Evolutionary conservation across 30 jellyfish, hydroid and myxozoan genomes (phyloP).

Genomic region (Mastigias papua): DNA sequence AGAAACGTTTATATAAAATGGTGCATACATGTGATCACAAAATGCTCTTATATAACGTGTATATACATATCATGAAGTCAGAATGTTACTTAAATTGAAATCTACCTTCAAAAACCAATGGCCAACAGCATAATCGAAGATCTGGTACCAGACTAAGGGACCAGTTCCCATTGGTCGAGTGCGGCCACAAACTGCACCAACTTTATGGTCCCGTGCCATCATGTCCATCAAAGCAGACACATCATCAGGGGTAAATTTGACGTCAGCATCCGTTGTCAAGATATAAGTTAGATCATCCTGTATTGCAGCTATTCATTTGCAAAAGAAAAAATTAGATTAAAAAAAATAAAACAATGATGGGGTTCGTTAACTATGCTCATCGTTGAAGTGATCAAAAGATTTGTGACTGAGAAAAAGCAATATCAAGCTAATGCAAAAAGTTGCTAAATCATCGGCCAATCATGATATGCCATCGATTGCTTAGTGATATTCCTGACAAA

Average conservation of each 20-base stretch:
- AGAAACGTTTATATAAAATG: too few relatives aligned
- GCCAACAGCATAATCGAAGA: constrained; percentile 92
- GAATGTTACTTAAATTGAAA: not conserved
- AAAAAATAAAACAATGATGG: too few relatives aligned
- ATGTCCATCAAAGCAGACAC: constrained; percentile 84
- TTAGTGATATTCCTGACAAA: too few relatives aligned
- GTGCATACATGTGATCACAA: too few relatives aligned
- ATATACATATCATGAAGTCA: not conserved
- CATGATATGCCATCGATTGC: too few relatives aligned
- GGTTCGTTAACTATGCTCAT: too few relatives aligned
- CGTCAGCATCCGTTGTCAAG: constrained; percentile 95
- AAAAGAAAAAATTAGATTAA: too few relatives aligned
- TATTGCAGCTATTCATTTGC: not conserved
- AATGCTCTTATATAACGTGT: not conserved
- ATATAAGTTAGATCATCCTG: constrained; percentile 83
- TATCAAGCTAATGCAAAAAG: too few relatives aligned
- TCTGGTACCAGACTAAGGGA: constrained; percentile 89
- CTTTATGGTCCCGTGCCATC: constrained; percentile 86
- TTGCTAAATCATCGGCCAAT: too few relatives aligned
- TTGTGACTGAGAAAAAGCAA: too few relatives aligned
- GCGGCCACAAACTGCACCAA: constrained; percentile 97
- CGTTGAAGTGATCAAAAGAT: too few relatives aligned
- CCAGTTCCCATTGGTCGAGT: constrained; percentile 94
- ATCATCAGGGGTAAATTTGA: constrained; percentile 75
- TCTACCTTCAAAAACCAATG: constrained; percentile 90